Base-by-base conservation (phyloP, 2,888 invertebrate species). In the Seladonia tumulorum region DNA sequence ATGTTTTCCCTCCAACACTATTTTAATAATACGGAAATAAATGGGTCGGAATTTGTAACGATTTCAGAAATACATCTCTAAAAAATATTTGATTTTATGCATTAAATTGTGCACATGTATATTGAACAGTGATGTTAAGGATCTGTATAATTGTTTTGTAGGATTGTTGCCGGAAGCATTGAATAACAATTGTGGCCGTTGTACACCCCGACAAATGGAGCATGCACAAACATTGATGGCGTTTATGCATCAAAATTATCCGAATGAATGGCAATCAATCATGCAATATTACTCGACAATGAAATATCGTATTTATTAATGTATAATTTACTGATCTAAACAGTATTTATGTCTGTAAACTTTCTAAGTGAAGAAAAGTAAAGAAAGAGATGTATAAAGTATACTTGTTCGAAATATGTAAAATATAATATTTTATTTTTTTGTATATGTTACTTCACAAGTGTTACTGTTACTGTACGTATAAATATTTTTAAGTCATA, bases 121-220 rank as follows among this genome's bases (percentile, higher is more conserved):
- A 60, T 12, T 25, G 4, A 25, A 60, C 14, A 1, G 1, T 12
- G 16, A 49, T 25, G n/a, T 35, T 35, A 60, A 45, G 25, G 14
- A 63, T 29, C 7, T 22, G 60, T 14, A 72, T 47, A 42, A 42
- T 16, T 8, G 18, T 70, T 57, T 74, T 53, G 1, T 92, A 96
- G 96, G 94, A 91, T 95, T 96, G 35, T 93, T 96, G 12, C 96
- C 96, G 3, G 96, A 96, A 93, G 96, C 96, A 53, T 94, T 96
- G 78, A 95, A 96, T 75, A 95, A 96, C 76, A 95, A 96, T 85
- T 96, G 96, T 90, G 92, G 95, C 74, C 94, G 95, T 42, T 96
- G 96, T 90, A 95, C 95, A 63, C 93, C 95, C 0, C 94, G 95
- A 83, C 96, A 96, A 90, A 94, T 95, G 5, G 93, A 94, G 22